These are phyloP conservation scores for Apostichopus californicus DNA, from an alignment of 35 echinoderm and acorn worm genomes.

Conservation along the genomic window DNA sequence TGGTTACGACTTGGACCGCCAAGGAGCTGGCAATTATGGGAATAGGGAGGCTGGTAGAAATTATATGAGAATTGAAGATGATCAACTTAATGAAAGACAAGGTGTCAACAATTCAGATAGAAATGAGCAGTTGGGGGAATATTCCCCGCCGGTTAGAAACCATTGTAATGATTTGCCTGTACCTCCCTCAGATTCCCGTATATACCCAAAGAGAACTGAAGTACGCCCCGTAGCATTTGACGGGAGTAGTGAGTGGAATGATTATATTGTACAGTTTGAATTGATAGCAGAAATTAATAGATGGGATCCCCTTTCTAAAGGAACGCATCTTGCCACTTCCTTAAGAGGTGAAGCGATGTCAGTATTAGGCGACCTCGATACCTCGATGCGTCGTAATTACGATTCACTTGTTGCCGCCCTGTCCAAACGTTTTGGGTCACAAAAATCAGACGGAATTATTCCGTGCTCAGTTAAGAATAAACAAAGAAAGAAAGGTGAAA, in stretches of 20 bases:
- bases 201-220: background rate
- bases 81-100: background rate
- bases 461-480: too few species aligned
- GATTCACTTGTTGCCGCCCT: too few species aligned
- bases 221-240: slow-evolving; percentile 11
- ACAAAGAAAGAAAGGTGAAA: too few species aligned
- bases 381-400: too few species aligned
- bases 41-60: background rate
- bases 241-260: slow-evolving; percentile 10
- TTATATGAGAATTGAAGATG: background rate
- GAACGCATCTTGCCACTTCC: too few species aligned
- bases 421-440: too few species aligned
- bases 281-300: slow-evolving; percentile 22
- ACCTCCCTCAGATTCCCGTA: background rate
- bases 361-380: background rate
- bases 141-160: background rate
- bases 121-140: background rate
- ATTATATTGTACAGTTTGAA: slow-evolving; percentile 47
- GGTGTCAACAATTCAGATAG: background rate
- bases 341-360: background rate
- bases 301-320: slow-evolving; percentile 1
- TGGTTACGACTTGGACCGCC: too few species aligned
- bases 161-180: background rate
- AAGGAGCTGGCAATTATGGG: too few species aligned
- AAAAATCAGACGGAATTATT: too few species aligned